These are phyloP conservation scores for Nannobrachium achirus DNA, from an alignment of 2,113 vertebrate genomes.

Conservation along the genomic window DNA sequence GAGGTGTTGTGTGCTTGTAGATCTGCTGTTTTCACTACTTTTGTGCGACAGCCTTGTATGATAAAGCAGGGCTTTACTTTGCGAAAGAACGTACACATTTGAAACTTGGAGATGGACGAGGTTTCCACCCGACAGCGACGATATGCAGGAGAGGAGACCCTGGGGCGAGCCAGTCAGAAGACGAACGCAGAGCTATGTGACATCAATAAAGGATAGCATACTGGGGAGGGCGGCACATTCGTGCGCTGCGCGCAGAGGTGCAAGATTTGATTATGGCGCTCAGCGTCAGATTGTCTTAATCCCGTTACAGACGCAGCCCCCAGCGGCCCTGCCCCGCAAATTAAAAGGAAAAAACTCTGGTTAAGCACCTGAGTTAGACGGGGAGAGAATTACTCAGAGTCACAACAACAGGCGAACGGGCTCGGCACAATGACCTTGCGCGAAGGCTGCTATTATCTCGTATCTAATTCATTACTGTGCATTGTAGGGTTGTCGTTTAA, in stretches of 20 bases:
- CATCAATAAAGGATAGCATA: constrained; percentile 55
- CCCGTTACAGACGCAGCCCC: constrained; percentile 54
- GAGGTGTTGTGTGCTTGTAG: too few relatives aligned
- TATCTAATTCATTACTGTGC: background rate
- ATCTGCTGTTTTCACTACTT: too few relatives aligned
- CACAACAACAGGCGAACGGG: constrained; percentile 20
- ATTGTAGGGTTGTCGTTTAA: background rate
- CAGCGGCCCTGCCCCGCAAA: constrained; percentile 23
- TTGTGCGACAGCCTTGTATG: too few relatives aligned
- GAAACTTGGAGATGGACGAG: too few relatives aligned
- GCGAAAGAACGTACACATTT: too few relatives aligned
- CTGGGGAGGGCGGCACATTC: constrained; percentile 20
- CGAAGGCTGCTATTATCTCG: constrained; percentile 5
- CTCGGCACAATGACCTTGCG: constrained; percentile 31
- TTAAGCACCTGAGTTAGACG: constrained; percentile 35
- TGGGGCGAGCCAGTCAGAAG: constrained; percentile 22
- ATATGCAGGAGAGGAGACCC: background rate
- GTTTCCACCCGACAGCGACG: too few relatives aligned
- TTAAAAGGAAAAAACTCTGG: constrained; percentile 13
- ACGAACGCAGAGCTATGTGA: constrained; percentile 37
- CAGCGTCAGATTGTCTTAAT: constrained; percentile 64
- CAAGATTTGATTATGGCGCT: constrained; percentile 60
- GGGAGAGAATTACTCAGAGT: constrained; percentile 8
- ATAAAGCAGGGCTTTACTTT: too few relatives aligned
- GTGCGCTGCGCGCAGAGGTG: constrained; percentile 37